A percentile compares a stretch with the other conserved stretches of the same genome.
Conservation (phyloP, 1,140 invertebrate genomes). For the Drosophila bocqueti region DNA sequence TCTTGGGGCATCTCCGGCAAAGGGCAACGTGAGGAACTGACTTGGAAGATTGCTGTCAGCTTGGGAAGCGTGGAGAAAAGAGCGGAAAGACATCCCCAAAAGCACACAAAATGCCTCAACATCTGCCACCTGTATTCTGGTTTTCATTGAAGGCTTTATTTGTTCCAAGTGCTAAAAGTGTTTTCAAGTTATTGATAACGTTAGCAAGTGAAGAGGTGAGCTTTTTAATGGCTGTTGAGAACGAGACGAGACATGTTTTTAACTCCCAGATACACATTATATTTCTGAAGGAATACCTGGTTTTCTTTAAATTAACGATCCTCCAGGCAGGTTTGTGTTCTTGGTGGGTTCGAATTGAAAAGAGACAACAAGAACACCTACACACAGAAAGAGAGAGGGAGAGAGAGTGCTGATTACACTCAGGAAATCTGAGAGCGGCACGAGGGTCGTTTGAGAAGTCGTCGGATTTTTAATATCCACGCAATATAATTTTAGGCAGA, state of each 20-base stretch:
- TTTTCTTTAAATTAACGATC: neutral
- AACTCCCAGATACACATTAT: neutral
- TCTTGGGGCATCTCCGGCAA: neutral
- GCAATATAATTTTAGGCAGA: neutral
- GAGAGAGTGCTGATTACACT: neutral
- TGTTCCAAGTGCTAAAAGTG: neutral
- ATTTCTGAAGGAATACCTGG: neutral
- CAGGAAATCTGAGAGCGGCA: neutral
- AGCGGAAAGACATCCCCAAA: neutral
- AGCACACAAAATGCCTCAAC: neutral
- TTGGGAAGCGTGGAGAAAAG: neutral
- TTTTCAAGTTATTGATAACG: neutral
- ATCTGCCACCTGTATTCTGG: neutral
- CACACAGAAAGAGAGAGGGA: neutral
- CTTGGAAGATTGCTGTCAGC: neutral
- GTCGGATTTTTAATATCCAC: rapidly evolving
- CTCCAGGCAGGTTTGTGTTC: neutral
- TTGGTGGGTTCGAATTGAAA: neutral
- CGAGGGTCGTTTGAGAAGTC: neutral
- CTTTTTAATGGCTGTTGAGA: neutral
- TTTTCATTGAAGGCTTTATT: neutral
- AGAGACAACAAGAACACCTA: neutral
- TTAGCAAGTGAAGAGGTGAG: neutral
- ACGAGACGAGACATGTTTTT: neutral
- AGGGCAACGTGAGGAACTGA: neutral